These are phyloP conservation scores for Poeciliopsis turneri DNA, from an alignment of 2,797 vertebrate genomes.

Conservation along the genomic window DNA sequence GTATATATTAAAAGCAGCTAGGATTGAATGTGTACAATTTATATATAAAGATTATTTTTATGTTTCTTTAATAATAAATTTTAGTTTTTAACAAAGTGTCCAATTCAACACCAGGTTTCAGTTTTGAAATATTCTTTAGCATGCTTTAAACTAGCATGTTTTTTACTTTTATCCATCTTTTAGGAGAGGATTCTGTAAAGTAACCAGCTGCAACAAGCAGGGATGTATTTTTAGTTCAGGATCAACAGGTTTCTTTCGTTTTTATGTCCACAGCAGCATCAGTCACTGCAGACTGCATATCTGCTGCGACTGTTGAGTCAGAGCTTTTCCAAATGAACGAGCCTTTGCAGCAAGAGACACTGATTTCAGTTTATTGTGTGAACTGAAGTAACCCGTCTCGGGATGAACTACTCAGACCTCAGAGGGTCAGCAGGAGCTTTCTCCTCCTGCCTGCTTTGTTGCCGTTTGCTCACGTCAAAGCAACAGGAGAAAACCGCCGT, in stretches of 20 bases:
- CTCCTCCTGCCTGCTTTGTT: conserved; percentile 4
- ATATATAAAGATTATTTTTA: not conserved
- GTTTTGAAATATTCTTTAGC: not conserved
- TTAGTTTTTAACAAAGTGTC: not conserved
- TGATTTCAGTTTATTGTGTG: conserved; percentile 33
- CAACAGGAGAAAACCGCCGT: conserved; percentile 18
- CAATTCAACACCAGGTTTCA: not conserved
- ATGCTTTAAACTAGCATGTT: not conserved
- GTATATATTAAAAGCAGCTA: not conserved
- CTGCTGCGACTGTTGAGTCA: conserved; percentile 25
- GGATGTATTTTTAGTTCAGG: conserved; percentile 20
- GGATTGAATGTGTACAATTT: not conserved
- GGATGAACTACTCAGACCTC: conserved; percentile 11
- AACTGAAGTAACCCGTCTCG: conserved; percentile 24
- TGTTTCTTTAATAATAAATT: not conserved
- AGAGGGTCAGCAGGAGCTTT: conserved; percentile 15
- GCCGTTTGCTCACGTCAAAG: conserved; percentile 43
- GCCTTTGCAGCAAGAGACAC: conserved; percentile 26
- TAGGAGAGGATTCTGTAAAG: not conserved
- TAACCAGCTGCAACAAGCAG: not conserved
- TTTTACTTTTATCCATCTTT: not conserved
- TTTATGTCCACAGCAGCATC: conserved; percentile 4
- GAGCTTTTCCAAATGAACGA: conserved; percentile 24
- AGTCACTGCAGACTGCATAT: conserved; percentile 4
- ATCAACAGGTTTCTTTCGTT: conserved; percentile 19